phyloP scores from a whole-genome alignment of 2,113 vertebrate species.

The Nicator chloris region DNA sequence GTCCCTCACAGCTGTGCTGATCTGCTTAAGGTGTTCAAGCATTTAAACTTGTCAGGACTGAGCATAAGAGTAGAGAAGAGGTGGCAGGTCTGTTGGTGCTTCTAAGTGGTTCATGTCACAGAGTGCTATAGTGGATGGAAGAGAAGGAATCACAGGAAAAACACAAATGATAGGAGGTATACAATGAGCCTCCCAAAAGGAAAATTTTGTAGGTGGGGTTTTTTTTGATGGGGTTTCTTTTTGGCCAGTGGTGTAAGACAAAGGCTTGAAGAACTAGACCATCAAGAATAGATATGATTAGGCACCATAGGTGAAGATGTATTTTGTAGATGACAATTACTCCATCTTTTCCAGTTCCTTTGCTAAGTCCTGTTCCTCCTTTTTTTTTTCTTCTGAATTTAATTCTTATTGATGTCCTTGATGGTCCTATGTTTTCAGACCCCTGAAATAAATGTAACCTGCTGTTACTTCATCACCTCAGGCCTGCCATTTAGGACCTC shows the following conservation, averaged over 20 bases:
- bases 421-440: not conserved
- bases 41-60: not conserved
- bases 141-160: not conserved
- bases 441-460: not conserved
- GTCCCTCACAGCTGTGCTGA: not conserved
- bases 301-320: not conserved
- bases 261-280: not conserved
- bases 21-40: not conserved
- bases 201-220: not conserved
- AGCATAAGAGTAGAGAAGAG: not conserved
- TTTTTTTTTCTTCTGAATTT: not conserved
- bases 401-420: not conserved
- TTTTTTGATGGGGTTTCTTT: not conserved
- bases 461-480: not conserved
- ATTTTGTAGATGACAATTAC: not conserved
- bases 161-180: not conserved
- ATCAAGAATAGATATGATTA: not conserved
- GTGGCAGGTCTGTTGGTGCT: not conserved
- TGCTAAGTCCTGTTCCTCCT: not conserved
- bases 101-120: not conserved
- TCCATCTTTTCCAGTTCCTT: not conserved
- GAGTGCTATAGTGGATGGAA: not conserved
- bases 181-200: not conserved
- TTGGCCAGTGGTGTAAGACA: not conserved
- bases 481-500: not conserved